Evolutionary conservation across 1,140 invertebrate genomes (phyloP), one percentile per base, ranked within the genome.

Genomic region (Dinothrombium tinctorium): DNA sequence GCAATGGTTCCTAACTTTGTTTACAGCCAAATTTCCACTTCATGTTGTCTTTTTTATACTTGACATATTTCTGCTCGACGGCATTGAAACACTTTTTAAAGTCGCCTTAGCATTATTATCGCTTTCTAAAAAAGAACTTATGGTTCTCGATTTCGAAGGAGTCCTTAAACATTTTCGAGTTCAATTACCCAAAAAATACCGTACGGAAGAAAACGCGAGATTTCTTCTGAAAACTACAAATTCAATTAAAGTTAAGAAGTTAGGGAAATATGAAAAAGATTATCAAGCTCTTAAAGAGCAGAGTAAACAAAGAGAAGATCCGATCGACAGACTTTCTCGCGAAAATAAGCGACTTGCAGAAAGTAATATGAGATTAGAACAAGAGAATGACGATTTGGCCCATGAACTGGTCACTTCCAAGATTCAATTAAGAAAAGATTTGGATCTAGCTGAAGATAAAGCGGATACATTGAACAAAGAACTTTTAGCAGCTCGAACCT

Each of bases 1-100:
- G 24, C 92, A 99, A 64, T 99, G 94, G 94, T 96, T 99, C 65
- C 71, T 99, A 19, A 98, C 92, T 0, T 62, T 98, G 11, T 99
- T 92, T 62, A 98, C 92, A 3, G 89, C 92, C 12, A 78, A 94
- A 55, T 99, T 99, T 62, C 92, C 92, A 3, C 63, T 99, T 1
- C 82, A 79, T 56, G 75, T 96, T 57, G 94, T 98, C 11, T 98
- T 94, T 62, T 82, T 87, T 55, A 92, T 98, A 42, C 64, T 98
- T 17, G 92, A 98, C 55, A 71, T 98, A 24, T 96, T 95, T 58
- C 68, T 99, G 6, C 50, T 58, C 15, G 58, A 62, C 41, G 87
- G 87, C 22, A 72, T 87, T 46, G 81, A 92, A 53, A 86, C 84
- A 0, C 64, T 98, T 25, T 96, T 96, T 58, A 83, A 92, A 70